phyloP scores from a whole-genome alignment of 2,888 invertebrate genomes.

The Cheiracanthium punctorium region DNA sequence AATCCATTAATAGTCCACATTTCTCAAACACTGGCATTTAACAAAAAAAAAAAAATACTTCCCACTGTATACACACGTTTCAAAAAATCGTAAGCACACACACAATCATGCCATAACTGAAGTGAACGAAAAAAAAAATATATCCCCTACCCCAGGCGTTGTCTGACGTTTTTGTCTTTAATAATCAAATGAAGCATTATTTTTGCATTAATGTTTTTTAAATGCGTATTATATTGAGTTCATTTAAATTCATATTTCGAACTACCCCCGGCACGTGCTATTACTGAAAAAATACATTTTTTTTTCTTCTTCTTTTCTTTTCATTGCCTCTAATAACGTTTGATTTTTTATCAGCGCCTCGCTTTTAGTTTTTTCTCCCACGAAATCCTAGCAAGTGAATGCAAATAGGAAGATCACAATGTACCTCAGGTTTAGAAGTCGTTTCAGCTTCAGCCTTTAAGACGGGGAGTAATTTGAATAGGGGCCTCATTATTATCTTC shows the following conservation, averaged over 20 bases:
- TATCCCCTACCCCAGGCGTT: conserved; percentile 50
- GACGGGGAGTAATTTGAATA: conserved; percentile 67
- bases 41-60: conserved; percentile 30
- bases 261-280: conserved; percentile 22
- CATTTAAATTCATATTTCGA: conserved; percentile 57
- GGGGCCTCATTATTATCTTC: conserved; percentile 64
- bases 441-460: conserved; percentile 51
- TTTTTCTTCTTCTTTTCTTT: background rate
- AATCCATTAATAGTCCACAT: conserved; percentile 39
- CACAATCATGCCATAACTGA: conserved; percentile 1
- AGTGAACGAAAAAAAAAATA: conserved; percentile 34
- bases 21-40: background rate
- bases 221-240: conserved; percentile 55
- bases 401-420: conserved; percentile 57
- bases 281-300: conserved; percentile 31
- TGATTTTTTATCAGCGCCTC: conserved; percentile 32
- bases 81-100: conserved; percentile 19
- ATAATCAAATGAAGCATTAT: conserved; percentile 62
- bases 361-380: conserved; percentile 28
- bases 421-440: conserved; percentile 55
- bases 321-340: conserved; percentile 53
- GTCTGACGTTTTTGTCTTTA: conserved; percentile 38
- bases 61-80: background rate
- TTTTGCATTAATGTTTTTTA: conserved; percentile 70
- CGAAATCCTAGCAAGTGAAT: conserved; percentile 63